A percentile compares a stretch with the other conserved stretches of the same genome.
Evolutionary conservation across 2,113 vertebrate species (phyloP).

Genomic region (Lasiurus borealis): DNA sequence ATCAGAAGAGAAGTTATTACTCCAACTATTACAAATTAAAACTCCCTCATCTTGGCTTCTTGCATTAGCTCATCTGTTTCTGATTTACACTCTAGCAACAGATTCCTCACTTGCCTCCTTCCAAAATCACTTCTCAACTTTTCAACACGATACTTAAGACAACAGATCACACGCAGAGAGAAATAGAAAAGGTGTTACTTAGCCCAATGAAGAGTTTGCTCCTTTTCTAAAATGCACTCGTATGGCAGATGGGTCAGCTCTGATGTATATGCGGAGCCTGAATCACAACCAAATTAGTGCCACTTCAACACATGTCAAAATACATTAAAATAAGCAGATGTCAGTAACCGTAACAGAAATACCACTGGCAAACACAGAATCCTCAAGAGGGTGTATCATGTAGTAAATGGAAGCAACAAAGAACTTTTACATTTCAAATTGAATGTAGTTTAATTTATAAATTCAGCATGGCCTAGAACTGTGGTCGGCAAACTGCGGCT

Average conservation of each 20-base stretch:
- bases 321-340: neutral
- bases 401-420: neutral
- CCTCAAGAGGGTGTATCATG: neutral
- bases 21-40: neutral
- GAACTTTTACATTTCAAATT: neutral
- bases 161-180: conserved; percentile 22
- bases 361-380: neutral
- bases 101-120: neutral
- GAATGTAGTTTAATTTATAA: neutral
- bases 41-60: neutral
- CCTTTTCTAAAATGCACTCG: conserved; percentile 32
- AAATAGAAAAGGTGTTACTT: neutral
- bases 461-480: neutral
- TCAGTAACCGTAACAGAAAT: neutral
- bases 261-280: neutral
- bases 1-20: neutral
- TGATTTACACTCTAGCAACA: conserved; percentile 1
- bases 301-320: neutral
- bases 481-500: too few relatives aligned
- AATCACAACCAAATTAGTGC: neutral
- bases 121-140: conserved; percentile 44
- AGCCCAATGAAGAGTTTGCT: conserved; percentile 16
- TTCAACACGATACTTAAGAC: neutral
- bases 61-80: neutral
- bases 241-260: conserved; percentile 39